Evolutionary conservation across 2,113 vertebrate species (phyloP).

Genomic region (Mesoclemmys tuberculata): DNA sequence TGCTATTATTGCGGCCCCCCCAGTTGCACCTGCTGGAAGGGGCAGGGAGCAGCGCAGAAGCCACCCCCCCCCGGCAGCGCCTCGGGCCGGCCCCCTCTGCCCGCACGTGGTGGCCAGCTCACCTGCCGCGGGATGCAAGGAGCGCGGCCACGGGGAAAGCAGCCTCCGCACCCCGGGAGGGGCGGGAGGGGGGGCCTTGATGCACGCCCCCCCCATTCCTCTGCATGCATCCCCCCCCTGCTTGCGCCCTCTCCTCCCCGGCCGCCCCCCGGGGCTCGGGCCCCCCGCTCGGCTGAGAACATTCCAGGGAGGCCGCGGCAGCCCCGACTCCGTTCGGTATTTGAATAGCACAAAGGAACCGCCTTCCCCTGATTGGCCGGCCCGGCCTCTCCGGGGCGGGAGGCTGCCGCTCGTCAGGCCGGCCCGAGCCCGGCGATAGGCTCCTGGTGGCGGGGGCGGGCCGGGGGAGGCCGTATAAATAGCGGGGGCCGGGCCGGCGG

Average conservation of each 20-base stretch:
- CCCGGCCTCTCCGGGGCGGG: constrained; percentile 76
- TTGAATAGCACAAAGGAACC: constrained; percentile 90
- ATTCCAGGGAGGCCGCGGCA: constrained; percentile 76
- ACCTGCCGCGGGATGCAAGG: constrained; percentile 61
- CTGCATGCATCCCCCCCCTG: not conserved
- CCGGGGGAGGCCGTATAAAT: constrained; percentile 72
- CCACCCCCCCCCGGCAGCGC: not conserved
- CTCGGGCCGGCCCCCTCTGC: not conserved
- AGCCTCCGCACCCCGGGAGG: not conserved
- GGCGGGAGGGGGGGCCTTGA: too few species aligned
- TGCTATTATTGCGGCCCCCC: not conserved
- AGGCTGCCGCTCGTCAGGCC: constrained; percentile 78
- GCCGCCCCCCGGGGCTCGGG: not conserved
- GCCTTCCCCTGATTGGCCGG: constrained; percentile 87
- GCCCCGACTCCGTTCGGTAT: constrained; percentile 59
- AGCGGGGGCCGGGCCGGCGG: constrained; percentile 77
- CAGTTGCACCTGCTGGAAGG: not conserved
- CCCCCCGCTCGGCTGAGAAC: constrained; percentile 72
- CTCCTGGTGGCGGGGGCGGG: constrained; percentile 29
- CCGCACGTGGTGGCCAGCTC: not conserved
- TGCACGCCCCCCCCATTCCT: too few species aligned
- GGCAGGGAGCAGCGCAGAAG: not conserved
- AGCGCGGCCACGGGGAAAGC: constrained; percentile 11
- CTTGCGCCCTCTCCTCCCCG: fast-evolving
- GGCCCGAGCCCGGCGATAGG: constrained; percentile 68